phyloP scores from a whole-genome alignment of 2,888 invertebrate genomes.

The Hylaea fasciaria region DNA sequence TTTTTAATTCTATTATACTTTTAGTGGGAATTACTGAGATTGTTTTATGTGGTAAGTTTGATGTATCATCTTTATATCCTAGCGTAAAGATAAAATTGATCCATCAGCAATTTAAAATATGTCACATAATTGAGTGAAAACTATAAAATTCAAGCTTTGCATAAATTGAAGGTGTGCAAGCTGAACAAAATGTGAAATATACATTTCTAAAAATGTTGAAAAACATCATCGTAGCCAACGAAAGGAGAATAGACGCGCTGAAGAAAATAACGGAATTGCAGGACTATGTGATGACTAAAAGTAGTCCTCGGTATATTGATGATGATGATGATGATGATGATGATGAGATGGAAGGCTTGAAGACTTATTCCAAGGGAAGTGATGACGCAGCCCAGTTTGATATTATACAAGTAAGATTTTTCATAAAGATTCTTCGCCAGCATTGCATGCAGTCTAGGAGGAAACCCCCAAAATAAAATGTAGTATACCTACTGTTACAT shows the following conservation, averaged over 20 bases:
- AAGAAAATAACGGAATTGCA: constrained; percentile 49
- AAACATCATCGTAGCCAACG: constrained; percentile 52
- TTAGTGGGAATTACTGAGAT: constrained; percentile 11
- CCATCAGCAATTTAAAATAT: not conserved
- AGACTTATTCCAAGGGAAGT: constrained; percentile 2
- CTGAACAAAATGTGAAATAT: constrained; percentile 1
- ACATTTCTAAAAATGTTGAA: constrained; percentile 45
- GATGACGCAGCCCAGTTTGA: too few species aligned
- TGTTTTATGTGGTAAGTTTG: constrained; percentile 29
- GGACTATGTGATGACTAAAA: constrained; percentile 44
- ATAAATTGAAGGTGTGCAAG: constrained; percentile 4
- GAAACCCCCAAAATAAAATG: too few species aligned
- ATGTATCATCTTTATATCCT: not conserved
- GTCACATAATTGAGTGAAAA: not conserved
- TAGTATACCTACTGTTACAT: too few species aligned
- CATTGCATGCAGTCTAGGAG: too few species aligned
- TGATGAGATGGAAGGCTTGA: constrained; percentile 32
- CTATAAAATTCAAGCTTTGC: constrained; percentile 28
- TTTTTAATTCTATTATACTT: constrained; percentile 34
- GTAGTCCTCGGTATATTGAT: constrained; percentile 32
- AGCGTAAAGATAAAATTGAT: too few species aligned
- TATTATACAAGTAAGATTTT: too few species aligned
- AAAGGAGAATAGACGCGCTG: constrained; percentile 50
- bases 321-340: too few species aligned
- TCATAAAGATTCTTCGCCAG: too few species aligned